Evolutionary conservation across 2,113 vertebrate genomes (phyloP).

Genomic region (Arenaria interpres): DNA sequence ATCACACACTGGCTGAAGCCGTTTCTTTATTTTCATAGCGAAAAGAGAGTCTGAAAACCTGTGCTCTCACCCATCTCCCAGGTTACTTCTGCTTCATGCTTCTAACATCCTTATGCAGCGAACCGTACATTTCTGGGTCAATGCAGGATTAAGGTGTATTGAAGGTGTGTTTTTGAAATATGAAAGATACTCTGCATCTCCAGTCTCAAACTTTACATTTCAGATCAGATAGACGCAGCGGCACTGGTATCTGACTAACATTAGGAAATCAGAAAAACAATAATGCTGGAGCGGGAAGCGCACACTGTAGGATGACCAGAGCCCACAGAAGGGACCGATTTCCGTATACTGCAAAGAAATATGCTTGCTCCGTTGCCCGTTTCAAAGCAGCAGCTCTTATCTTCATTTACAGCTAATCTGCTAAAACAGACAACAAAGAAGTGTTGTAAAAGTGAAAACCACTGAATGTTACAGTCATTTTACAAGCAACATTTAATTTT

Average conservation of each 20-base stretch:
- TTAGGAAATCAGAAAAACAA: not conserved
- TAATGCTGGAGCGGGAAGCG: not conserved
- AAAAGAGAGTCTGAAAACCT: not conserved
- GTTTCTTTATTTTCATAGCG: not conserved
- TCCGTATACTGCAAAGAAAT: rapidly evolving
- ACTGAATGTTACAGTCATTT: not conserved
- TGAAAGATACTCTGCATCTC: not conserved
- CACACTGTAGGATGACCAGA: not conserved
- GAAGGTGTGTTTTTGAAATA: not conserved
- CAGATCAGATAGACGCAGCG: not conserved
- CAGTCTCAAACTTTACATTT: not conserved
- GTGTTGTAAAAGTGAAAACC: not conserved
- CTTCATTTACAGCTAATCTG: constrained; percentile 1
- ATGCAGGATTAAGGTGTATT: not conserved
- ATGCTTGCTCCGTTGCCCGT: not conserved
- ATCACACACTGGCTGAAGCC: not conserved
- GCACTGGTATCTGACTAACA: not conserved
- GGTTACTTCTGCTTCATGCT: not conserved
- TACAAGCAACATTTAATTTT: constrained; percentile 53
- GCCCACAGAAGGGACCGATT: not conserved
- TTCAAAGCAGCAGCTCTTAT: not conserved
- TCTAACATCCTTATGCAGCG: not conserved
- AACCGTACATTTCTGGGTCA: not conserved
- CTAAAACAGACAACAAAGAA: not conserved
- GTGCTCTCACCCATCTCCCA: not conserved